Evolutionary conservation across 2,888 invertebrate species (phyloP), one percentile per base, ranked within the genome.

Genomic region (Drosophila neutralis): DNA sequence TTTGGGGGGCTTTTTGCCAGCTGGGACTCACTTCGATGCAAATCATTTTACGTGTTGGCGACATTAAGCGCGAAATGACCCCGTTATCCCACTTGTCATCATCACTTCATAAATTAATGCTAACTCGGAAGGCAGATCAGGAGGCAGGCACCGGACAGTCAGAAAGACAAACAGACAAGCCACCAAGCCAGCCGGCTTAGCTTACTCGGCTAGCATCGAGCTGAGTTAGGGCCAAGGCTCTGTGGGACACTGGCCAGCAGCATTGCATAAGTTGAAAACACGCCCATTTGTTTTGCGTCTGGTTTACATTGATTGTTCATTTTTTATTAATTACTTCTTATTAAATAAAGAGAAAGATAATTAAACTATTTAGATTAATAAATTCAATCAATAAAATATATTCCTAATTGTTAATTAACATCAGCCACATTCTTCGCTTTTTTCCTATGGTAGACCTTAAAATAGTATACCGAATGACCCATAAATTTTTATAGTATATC

Each of bases 1-100:
- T 78, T 69, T 73, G 71, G 65, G 64, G 63, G 62, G 54, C 29
- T n/a, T 53, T n/a, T 69, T 42, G 58, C 59, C 29, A 29, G 42
- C 36, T 36, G 68, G 35, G 58, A 40, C 73, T 76, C 73, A 36
- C 48, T 78, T 75, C 82, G 87, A 90, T 87, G 90, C 87, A 87
- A 87, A 87, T 90, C 88, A 90, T 87, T 90, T 90, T 90, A 90
- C 89, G 91, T 91, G 91, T 91, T 90, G 89, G 89, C 90, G 91
- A 91, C 89, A 90, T 90, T 90, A 90, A 91, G 91, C 84, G 75
- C 89, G 91, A 90, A 91, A 90, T 90, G 89, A 90, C 89, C 89
- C 90, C 89, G 90, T 91, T 91, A 90, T 90, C 91, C 91, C 91
- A 90, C 91, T 90, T 90, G 89, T 90, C 89, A 89, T 91, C 89